phyloP scores from a whole-genome alignment of 2,888 invertebrate species.

The Electrophaes corylata region DNA sequence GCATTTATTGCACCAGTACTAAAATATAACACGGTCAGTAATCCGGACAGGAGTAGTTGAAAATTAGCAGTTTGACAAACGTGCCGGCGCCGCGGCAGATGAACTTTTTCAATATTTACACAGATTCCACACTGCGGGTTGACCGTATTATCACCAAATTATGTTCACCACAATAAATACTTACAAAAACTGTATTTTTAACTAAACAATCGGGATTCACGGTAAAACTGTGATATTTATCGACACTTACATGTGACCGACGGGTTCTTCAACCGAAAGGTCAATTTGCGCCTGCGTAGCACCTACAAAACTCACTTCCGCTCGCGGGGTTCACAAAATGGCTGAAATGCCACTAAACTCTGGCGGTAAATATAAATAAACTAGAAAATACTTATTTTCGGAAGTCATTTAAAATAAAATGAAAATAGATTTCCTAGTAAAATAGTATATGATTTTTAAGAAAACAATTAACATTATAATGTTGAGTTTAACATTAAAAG shows the following conservation, averaged over 20 bases:
- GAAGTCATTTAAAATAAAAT: not conserved
- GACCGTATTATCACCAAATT: slow-evolving; percentile 68
- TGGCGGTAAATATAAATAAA: slow-evolving; percentile 67
- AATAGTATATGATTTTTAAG: not conserved
- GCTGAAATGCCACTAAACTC: slow-evolving; percentile 59
- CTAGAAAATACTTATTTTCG: not conserved
- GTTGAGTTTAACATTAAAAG: too few species aligned
- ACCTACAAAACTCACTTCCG: slow-evolving; percentile 84
- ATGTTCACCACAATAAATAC: slow-evolving; percentile 77
- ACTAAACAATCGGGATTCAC: slow-evolving; percentile 74
- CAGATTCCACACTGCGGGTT: slow-evolving; percentile 69
- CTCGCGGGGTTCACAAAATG: slow-evolving; percentile 81
- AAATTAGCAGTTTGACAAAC: slow-evolving; percentile 77
- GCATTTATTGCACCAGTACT: slow-evolving; percentile 42
- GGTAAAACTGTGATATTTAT: slow-evolving; percentile 83
- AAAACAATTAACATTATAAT: too few species aligned
- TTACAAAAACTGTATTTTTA: slow-evolving; percentile 77
- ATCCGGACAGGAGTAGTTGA: slow-evolving; percentile 57
- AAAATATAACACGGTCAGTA: slow-evolving; percentile 57
- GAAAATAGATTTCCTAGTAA: not conserved
- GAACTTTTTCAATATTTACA: slow-evolving; percentile 69
- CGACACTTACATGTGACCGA: slow-evolving; percentile 96
- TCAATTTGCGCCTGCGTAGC: slow-evolving; percentile 89
- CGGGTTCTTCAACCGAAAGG: slow-evolving; percentile 94
- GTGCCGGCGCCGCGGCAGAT: slow-evolving; percentile 77